Conservation (phyloP, 2,888 invertebrate species). For the Drosophila mercatorum region DNA sequence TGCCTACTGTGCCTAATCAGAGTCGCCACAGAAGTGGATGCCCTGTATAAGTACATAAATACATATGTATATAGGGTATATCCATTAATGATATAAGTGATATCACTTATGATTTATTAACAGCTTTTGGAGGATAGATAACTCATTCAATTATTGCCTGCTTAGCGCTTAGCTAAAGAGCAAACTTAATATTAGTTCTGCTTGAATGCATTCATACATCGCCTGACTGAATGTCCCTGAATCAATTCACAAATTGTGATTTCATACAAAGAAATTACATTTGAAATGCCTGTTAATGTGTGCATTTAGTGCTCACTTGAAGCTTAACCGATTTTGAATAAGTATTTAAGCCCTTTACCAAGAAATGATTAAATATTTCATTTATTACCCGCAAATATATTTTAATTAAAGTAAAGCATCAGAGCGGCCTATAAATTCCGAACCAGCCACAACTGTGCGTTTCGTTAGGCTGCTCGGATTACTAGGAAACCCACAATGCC, state of each 20-base stretch:
- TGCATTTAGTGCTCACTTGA: too few species aligned
- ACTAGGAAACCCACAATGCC: not conserved
- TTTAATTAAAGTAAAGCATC: not conserved
- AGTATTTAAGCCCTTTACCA: not conserved
- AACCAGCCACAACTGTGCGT: not conserved
- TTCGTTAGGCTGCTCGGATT: not conserved
- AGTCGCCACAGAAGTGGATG: too few species aligned
- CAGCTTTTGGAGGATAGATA: too few species aligned
- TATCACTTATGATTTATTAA: too few species aligned
- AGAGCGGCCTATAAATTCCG: not conserved
- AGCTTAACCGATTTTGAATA: not conserved
- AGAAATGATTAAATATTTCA: not conserved
- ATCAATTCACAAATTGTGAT: slow-evolving; percentile 30
- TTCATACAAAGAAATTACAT: too few species aligned
- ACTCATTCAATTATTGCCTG: too few species aligned
- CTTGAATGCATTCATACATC: not conserved
- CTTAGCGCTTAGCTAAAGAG: not conserved
- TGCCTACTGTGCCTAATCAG: slow-evolving; percentile 24
- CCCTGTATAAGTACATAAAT: too few species aligned
- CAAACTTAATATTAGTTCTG: slow-evolving; percentile 14
- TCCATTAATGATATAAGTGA: too few species aligned
- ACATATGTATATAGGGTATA: too few species aligned
- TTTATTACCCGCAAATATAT: slow-evolving; percentile 3
- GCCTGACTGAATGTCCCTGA: not conserved
- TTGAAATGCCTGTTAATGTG: not conserved